Conservation (phyloP, 2,797 vertebrate species). For the Cichlasoma orientale region DNA sequence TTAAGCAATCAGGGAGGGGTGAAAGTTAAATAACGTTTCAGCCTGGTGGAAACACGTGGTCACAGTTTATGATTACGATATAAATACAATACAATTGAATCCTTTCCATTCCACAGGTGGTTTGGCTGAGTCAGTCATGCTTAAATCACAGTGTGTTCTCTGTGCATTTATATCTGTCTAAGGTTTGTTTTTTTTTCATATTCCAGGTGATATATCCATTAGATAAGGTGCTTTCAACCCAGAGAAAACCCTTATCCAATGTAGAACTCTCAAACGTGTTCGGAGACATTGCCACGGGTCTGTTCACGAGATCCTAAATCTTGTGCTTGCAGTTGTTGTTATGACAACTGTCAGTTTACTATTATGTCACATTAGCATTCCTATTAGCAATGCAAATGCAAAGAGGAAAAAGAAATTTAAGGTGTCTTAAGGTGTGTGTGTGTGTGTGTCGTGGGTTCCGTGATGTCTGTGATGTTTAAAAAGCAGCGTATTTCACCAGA, state of each 20-base stretch:
- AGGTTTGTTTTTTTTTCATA: neutral
- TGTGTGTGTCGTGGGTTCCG: neutral
- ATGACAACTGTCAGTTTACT: neutral
- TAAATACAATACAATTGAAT: neutral
- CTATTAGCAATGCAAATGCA: neutral
- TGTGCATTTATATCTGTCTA: neutral
- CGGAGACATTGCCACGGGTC: neutral
- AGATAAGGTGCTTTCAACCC: neutral
- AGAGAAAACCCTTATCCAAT: neutral
- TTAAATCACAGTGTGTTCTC: neutral
- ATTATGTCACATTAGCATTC: conserved; percentile 5
- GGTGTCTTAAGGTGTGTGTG: neutral
- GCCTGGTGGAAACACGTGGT: neutral
- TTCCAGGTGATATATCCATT: neutral
- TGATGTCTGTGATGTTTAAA: neutral
- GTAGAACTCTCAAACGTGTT: neutral
- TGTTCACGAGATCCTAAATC: neutral
- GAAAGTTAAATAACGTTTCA: neutral
- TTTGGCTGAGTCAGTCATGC: neutral
- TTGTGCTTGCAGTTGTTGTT: neutral
- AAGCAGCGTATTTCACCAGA: neutral
- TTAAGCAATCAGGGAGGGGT: neutral
- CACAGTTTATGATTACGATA: neutral
- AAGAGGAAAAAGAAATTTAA: neutral
- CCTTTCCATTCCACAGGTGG: neutral